Base-by-base conservation (phyloP, 2,113 vertebrate species). In the Setophaga petechia region DNA sequence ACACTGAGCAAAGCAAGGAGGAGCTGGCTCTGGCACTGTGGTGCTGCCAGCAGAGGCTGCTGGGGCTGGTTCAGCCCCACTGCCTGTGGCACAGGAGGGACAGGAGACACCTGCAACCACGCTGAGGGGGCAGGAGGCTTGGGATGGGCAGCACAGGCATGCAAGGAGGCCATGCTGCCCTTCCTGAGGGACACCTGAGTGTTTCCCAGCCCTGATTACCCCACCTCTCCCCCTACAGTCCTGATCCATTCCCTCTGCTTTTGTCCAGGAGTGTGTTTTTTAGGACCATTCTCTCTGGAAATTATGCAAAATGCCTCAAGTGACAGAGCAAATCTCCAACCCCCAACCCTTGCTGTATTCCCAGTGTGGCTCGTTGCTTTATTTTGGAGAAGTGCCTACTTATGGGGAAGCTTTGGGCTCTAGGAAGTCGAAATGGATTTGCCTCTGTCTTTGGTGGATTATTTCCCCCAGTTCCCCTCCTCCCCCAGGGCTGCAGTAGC, bases 361-460 rank as follows among this genome's bases (percentile, higher is more conserved):
- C 79, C 47, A 88, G 35, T 37, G 49, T 39, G 62, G 23, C 65
- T 86, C 7, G 2, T 79, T 14, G 9, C 74, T 80, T 86, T 46
- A 55, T 82, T 79, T 55, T 2, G 0, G 55, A 51, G 76, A 81
- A 90, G 43, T 57, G 51, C 61, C 73, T 88, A 3, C 54, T 94
- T 85, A 19, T 23, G 69, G 65, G 76, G 57, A 86, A 65, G 83
- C 77, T 96, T 55, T 77, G 57, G 81, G 87, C 31, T 2, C 81
- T 86, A 33, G 61, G 55, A 78, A 92, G 91, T 92, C 57, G 0
- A 44, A 85, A 91, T 15, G 35, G 15, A 82, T 96, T 96, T 87
- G n/a, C 84, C 35, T 94, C 18, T 75, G 31, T 76, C 78, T 82
- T 69, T 28, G 47, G 62, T 65, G 78, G 71, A 59, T 96, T 73